Base-by-base conservation (phyloP, 2,888 invertebrate genomes). In the Diabrotica balteata region DNA sequence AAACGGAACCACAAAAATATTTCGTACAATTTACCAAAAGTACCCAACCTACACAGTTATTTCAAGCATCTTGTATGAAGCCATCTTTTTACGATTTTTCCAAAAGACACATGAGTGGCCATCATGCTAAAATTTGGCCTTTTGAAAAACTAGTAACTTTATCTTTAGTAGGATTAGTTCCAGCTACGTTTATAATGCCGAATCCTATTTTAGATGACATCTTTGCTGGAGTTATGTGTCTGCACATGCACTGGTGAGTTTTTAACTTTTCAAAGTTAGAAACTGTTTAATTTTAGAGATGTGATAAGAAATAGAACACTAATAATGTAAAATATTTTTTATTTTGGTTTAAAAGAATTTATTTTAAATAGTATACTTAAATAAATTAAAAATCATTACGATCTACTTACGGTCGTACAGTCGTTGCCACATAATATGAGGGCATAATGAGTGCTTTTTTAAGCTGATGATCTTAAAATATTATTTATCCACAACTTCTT, bases 221-320 rank as follows among this genome's bases (percentile, higher is more conserved):
- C 44, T 43, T 63, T 10, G 42, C 22, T 5, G 10, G 44, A 0
- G 5, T 63, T 10, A 10, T 50, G 1, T 50, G 55, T 44, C 49
- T 55, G n/a, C 63, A 63, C 6, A 53, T 63, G 63, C 42, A 55
- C 51, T 63, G 63, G 63, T 63, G 51, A 53, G n/a, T 17, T 8
- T 44, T 11, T 42, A 53, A 6, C 7, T 5, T 22, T 32, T 32
- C 0, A 32, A 32, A 32, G 0, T 32, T 5, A 32, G 32, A 32
- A 32, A 32, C 2, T 32, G 32, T 0, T 2, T 32, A 32, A 32
- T 32, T 32, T 32, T 32, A 32, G 4, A 32, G 1, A 17, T 17
- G 17, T 17, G 17, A 17, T 17, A 17, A 17, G 2, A 1, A 17
- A 17, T 17, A 17, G 32, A 32, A 32, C 32, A 4, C 5, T 2